These are phyloP conservation scores for Pteruthius melanotis DNA, from an alignment of 2,113 vertebrate species.

Conservation along the genomic window DNA sequence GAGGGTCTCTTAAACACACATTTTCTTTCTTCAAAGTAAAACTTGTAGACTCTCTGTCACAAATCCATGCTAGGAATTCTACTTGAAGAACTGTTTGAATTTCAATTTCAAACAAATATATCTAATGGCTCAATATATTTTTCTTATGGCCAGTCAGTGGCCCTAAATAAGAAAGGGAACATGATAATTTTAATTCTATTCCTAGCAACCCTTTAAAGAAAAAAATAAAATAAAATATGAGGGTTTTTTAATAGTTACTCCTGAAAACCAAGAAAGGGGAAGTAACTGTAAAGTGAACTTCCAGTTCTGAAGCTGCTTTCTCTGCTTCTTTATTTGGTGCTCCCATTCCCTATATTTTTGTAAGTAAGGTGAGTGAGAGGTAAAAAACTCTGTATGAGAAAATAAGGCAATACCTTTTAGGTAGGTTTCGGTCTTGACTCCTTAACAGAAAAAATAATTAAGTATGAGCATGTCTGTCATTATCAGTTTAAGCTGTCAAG, in stretches of 20 bases:
- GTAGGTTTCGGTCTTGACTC: neutral
- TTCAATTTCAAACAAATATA: slow-evolving; percentile 38
- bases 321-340: neutral
- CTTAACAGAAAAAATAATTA: neutral
- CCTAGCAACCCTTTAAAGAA: neutral
- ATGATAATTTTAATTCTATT: slow-evolving; percentile 3
- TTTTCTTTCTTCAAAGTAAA: slow-evolving; percentile 35
- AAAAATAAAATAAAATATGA: neutral
- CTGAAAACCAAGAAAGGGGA: neutral
- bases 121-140: neutral
- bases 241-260: neutral
- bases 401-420: neutral
- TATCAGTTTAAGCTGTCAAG: neutral
- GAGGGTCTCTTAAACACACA: neutral
- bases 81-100: slow-evolving; percentile 44
- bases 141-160: neutral
- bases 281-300: neutral
- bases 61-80: slow-evolving; percentile 41
- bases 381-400: neutral
- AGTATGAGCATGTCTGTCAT: neutral
- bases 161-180: neutral
- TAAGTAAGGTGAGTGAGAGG: neutral
- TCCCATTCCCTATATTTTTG: neutral
- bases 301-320: neutral
- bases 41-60: slow-evolving; percentile 26